Conservation (phyloP, 2,797 vertebrate species). For the Odontamblyopus lacepedii region DNA sequence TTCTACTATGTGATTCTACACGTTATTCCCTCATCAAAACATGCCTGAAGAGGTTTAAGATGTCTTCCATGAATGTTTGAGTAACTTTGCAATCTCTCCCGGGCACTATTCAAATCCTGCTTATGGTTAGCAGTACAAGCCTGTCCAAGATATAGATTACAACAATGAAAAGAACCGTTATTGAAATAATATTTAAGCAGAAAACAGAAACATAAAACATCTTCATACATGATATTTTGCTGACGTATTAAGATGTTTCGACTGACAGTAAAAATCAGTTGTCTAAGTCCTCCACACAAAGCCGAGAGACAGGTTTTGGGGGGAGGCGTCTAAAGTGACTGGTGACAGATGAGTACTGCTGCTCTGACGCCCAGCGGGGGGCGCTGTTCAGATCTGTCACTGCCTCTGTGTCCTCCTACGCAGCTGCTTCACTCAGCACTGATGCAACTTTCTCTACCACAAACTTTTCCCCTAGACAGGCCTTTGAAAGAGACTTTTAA, state of each 20-base stretch:
- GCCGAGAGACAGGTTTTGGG: neutral
- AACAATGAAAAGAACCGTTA: neutral
- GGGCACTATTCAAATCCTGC: too few species aligned
- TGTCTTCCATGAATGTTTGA: too few species aligned
- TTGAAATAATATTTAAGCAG: neutral
- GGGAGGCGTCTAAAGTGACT: neutral
- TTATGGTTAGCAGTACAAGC: too few species aligned
- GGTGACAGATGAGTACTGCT: conserved; percentile 1
- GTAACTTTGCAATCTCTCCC: too few species aligned
- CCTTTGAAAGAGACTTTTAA: neutral
- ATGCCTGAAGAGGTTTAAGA: too few species aligned
- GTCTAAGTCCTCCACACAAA: neutral
- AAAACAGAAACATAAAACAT: neutral
- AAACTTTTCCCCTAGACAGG: conserved; percentile 4
- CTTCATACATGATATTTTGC: neutral
- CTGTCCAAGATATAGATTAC: neutral
- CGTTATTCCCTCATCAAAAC: too few species aligned
- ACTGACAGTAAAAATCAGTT: neutral
- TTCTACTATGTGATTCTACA: too few species aligned
- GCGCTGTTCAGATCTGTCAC: conserved; percentile 12
- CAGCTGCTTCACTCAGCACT: conserved; percentile 2
- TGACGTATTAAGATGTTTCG: neutral
- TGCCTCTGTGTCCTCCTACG: conserved; percentile 36
- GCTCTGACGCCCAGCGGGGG: conserved; percentile 1
- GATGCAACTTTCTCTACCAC: conserved; percentile 7